Evolutionary conservation across 1,140 invertebrate genomes (phyloP), one percentile per base, ranked within the genome.

Genomic region (Hyposmocoma kahamanoa): DNA sequence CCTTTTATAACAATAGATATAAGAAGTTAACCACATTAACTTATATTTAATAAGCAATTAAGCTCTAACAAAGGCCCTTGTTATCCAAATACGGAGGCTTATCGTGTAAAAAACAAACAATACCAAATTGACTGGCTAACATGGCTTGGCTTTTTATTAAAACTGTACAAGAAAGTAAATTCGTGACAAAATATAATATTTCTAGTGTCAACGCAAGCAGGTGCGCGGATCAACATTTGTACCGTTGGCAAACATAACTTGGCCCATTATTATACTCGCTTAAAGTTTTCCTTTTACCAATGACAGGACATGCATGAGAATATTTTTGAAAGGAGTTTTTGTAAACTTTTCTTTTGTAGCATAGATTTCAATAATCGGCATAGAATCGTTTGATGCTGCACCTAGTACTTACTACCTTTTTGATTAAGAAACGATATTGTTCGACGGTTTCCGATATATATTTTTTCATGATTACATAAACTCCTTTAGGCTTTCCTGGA

Each of bases 141-240:
- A n/a, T n/a, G n/a, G n/a, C n/a, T n/a, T n/a, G n/a, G 15, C 32
- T n/a, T 56, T 57, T 56, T 59, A 56, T 59, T 59, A 17, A 59
- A 59, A 56, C 42, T 50, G 42, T 51, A 54, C 56, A 36, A 42
- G 44, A 49, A 62, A 15, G 32, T 56, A 56, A 62, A 58, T 56
- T 45, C 42, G 42, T 44, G 42, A 56, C 54, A 48, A 49, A 61
- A 59, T 53, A 59, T 48, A 53, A 68, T 67, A 64, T 78, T 64
- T 67, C 47, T 44, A 53, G 56, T 62, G 57, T 68, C 62, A 50
- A 43, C 53, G 49, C 57, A 61, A 69, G 56, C 77, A 79, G 75
- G 77, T 82, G 77, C 60, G 56, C 57, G 53, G 58, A 74, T 72
- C 69, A 72, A 62, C 66, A 59, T 69, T 55, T 64, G 71, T 71